phyloP scores from a whole-genome alignment of 1,140 invertebrate species.

The Heliconius congener region DNA sequence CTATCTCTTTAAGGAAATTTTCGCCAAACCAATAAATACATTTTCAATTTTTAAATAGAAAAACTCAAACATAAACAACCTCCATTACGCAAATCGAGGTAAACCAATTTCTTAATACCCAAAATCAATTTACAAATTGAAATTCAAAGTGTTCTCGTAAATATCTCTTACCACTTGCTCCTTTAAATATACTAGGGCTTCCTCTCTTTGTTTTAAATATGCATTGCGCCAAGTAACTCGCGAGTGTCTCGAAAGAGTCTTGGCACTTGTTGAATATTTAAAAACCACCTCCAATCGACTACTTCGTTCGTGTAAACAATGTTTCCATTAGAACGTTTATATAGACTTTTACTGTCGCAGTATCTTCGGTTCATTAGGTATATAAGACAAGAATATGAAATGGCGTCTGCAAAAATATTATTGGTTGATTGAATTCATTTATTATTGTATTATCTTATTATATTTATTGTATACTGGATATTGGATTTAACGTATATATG shows the following conservation, averaged over 20 bases:
- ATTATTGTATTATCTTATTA: neutral
- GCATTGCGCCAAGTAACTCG: slow-evolving; percentile 57
- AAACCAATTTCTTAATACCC: slow-evolving; percentile 20
- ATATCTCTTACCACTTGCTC: slow-evolving; percentile 36
- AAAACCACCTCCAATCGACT: slow-evolving; percentile 64
- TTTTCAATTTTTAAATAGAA: neutral
- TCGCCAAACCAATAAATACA: neutral
- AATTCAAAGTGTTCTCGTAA: slow-evolving; percentile 26
- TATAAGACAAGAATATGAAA: neutral
- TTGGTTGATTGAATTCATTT: neutral
- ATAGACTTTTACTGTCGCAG: slow-evolving; percentile 17
- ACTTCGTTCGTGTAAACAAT: slow-evolving; percentile 49
- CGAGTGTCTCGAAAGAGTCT: slow-evolving; percentile 65
- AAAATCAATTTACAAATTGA: slow-evolving; percentile 26
- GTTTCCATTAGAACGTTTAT: slow-evolving; percentile 24
- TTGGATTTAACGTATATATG: too few species aligned
- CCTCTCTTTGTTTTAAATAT: slow-evolving; percentile 68
- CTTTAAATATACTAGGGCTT: slow-evolving; percentile 38
- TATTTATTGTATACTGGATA: neutral
- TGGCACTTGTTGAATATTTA: slow-evolving; percentile 74
- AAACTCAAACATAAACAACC: slow-evolving; percentile 9
- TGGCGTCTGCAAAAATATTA: neutral
- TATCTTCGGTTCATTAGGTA: neutral
- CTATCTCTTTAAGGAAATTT: neutral
- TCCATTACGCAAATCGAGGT: slow-evolving; percentile 8